Evolutionary conservation across 2,797 vertebrate genomes (phyloP).

Genomic region (Galagoides demidoff): DNA sequence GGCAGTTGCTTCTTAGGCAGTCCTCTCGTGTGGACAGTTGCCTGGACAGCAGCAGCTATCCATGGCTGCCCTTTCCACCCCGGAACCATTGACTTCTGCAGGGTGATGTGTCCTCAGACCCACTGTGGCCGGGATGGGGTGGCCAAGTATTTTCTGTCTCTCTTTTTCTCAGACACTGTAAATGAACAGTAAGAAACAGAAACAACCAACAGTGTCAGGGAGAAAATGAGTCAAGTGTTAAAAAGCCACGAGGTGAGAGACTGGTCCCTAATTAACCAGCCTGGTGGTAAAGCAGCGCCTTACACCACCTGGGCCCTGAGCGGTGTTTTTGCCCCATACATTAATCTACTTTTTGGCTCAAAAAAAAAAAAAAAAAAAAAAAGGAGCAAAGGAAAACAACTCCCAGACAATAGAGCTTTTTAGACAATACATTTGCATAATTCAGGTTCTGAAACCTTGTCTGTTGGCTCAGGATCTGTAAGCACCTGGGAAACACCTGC

Average conservation of each 20-base stretch:
- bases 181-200: constrained; percentile 4
- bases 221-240: constrained; percentile 65
- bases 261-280: background rate
- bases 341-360: background rate
- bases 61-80: background rate
- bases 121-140: background rate
- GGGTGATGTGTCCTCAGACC: too few relatives aligned
- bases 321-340: background rate
- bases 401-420: background rate
- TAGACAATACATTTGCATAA: background rate
- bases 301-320: background rate
- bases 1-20: background rate
- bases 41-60: too few relatives aligned
- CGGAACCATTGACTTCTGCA: background rate
- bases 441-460: background rate
- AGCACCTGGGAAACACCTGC: background rate
- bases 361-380: background rate
- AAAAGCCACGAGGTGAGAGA: constrained; percentile 56
- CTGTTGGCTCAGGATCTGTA: background rate
- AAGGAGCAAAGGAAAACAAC: background rate
- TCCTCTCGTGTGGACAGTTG: background rate
- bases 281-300: background rate
- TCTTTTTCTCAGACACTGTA: background rate
- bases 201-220: background rate
- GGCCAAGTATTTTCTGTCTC: background rate